These are phyloP conservation scores for Planiliza haematocheilus DNA, from an alignment of 2,113 vertebrate genomes.

Conservation along the genomic window DNA sequence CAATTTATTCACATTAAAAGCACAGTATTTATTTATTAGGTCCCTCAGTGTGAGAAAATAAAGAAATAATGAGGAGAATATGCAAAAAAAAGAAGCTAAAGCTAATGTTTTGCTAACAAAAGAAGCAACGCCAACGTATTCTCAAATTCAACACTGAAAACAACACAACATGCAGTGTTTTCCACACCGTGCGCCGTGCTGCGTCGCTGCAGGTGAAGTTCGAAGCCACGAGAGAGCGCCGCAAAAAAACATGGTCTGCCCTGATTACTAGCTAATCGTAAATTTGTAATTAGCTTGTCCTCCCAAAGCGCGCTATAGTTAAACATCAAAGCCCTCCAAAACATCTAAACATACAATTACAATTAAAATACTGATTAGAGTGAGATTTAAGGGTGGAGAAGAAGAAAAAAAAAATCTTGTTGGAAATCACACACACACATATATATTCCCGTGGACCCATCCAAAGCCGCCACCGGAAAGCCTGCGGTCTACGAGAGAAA, in stretches of 20 bases:
- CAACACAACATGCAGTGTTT: too few species aligned
- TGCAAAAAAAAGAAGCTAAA: neutral
- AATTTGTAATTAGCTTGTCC: constrained; percentile 56
- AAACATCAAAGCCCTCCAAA: constrained; percentile 56
- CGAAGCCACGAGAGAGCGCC: neutral
- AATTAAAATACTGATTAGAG: constrained; percentile 63
- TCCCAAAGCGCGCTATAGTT: constrained; percentile 42
- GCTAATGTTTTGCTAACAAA: too few species aligned
- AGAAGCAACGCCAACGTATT: too few species aligned
- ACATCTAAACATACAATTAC: constrained; percentile 62
- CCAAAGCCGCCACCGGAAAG: constrained; percentile 70
- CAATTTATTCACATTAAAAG: too few species aligned
- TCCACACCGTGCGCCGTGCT: too few species aligned
- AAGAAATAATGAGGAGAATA: neutral
- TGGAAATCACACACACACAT: constrained; percentile 20
- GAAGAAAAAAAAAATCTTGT: constrained; percentile 13
- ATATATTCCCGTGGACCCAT: constrained; percentile 36
- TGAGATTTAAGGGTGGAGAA: constrained; percentile 44
- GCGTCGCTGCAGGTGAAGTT: constrained; percentile 36
- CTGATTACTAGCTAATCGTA: constrained; percentile 37
- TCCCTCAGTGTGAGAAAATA: too few species aligned
- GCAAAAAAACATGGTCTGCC: constrained; percentile 21
- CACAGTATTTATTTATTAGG: too few species aligned
- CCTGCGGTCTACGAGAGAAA: constrained; percentile 70
- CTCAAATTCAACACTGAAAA: too few species aligned